These are phyloP conservation scores for Scopus umbretta DNA, from an alignment of 2,113 vertebrate genomes.

Conservation along the genomic window DNA sequence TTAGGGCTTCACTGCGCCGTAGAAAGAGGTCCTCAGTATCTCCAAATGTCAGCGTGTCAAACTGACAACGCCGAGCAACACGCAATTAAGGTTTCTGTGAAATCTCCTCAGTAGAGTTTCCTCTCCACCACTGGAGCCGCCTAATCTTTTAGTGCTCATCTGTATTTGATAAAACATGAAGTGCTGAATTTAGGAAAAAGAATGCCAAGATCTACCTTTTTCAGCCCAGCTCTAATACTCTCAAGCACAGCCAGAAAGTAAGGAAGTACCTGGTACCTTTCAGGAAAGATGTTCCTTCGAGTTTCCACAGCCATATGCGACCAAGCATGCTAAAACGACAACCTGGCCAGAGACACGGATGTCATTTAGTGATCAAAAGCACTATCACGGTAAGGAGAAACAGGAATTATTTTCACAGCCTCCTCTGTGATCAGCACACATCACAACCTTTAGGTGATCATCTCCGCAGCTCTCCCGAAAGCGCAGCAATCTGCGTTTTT, in stretches of 20 bases:
- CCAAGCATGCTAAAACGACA: accelerated
- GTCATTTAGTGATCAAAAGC: neutral
- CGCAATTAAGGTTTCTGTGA: neutral
- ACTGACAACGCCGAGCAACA: neutral
- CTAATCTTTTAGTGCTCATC: neutral
- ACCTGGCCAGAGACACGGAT: accelerated
- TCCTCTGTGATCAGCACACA: neutral
- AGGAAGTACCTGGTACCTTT: neutral
- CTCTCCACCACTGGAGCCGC: neutral
- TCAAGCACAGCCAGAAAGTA: neutral
- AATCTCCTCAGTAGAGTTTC: neutral
- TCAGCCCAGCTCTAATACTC: neutral
- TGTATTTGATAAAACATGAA: neutral
- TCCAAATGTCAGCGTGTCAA: neutral
- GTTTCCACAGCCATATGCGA: neutral
- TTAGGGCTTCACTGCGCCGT: neutral
- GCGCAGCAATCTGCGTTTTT: neutral
- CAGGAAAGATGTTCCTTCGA: neutral
- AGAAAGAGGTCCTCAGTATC: neutral
- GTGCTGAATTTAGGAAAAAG: neutral
- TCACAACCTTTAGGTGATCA: neutral
- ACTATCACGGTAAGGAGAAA: neutral
- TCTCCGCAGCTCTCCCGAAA: neutral
- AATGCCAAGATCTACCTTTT: neutral
- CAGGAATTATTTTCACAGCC: neutral